Base-by-base conservation (phyloP, 2,888 invertebrate species). In the Drosophila leonis region DNA sequence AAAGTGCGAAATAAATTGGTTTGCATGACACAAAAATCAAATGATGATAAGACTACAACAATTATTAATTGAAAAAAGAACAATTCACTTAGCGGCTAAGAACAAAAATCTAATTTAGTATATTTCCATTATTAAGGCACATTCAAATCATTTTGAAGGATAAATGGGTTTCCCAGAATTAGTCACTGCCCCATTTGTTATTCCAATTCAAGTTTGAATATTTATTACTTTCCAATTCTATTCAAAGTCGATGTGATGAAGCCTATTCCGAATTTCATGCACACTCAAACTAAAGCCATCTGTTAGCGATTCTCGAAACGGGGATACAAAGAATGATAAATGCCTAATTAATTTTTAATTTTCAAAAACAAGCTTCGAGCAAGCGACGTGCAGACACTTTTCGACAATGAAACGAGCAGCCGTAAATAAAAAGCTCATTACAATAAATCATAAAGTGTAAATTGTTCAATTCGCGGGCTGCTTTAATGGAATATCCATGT, bases 341-440 rank as follows among this genome's bases (percentile, higher is more conserved):
- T 86, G 89, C 79, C 81, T 86, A 86, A 86, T 86, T 86, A 89
- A 89, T 84, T 89, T 86, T 87, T 88, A 84, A 86, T 88, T 87
- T 87, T 86, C 64, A 44, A 57, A 82, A 83, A 79, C 69, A 75
- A 72, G 75, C 66, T 65, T 60, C 68, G 27, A 44, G 20, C 42
- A 13, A 7, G 20, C 15, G 56, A 10, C 49, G 29, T 20, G 29
- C 77, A 76, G 68, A 48, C 72, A 61, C 37, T 66, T 64, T 62
- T 62, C 35, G 57, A 74, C 70, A 65, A 64, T 46, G 59, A 31
- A 70, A 66, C 33, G 63, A 18, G 41, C 24, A 20, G 56, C 73
- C 90, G 84, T 89, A 87, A 87, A 87, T 87, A 89, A 89, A 84
- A 83, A 75, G 68, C 86, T 87, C 89, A 89, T 87, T 87, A 89